phyloP scores from a whole-genome alignment of 2,797 vertebrate species.

The Falco peregrinus region DNA sequence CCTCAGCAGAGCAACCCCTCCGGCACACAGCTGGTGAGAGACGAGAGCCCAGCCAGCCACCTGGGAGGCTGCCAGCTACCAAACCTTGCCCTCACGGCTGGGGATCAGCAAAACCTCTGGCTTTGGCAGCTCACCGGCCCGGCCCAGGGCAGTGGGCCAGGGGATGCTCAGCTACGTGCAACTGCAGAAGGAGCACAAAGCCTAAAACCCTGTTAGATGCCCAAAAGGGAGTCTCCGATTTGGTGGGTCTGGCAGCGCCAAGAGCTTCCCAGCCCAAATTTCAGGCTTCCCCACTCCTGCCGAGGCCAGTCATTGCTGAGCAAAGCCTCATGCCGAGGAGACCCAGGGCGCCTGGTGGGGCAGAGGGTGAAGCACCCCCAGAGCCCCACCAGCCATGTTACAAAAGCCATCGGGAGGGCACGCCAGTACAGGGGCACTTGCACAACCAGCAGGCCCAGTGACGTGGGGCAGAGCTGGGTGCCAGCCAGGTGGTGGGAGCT shows the following conservation, averaged over 20 bases:
- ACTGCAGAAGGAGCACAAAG: neutral
- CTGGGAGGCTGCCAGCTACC: neutral
- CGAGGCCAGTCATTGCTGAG: neutral
- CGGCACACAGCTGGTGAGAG: neutral
- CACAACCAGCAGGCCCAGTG: neutral
- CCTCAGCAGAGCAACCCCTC: neutral
- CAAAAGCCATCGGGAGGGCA: rapidly evolving
- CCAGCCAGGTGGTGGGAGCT: neutral
- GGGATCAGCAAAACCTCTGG: neutral
- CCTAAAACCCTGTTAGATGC: neutral
- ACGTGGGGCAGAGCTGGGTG: neutral
- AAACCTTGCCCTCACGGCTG: neutral
- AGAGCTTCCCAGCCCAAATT: neutral
- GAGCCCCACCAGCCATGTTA: rapidly evolving
- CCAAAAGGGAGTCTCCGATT: neutral
- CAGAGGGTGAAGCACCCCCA: neutral
- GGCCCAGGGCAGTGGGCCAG: neutral
- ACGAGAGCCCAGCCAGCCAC: rapidly evolving
- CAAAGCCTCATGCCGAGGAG: neutral
- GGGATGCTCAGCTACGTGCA: neutral
- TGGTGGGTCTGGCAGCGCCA: neutral
- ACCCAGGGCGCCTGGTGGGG: rapidly evolving
- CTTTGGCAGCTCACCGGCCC: neutral
- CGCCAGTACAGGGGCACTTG: rapidly evolving
- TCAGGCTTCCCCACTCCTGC: rapidly evolving